Evolutionary conservation across 1,140 invertebrate genomes (phyloP).

Genomic region (Drosophila ercepeae): DNA sequence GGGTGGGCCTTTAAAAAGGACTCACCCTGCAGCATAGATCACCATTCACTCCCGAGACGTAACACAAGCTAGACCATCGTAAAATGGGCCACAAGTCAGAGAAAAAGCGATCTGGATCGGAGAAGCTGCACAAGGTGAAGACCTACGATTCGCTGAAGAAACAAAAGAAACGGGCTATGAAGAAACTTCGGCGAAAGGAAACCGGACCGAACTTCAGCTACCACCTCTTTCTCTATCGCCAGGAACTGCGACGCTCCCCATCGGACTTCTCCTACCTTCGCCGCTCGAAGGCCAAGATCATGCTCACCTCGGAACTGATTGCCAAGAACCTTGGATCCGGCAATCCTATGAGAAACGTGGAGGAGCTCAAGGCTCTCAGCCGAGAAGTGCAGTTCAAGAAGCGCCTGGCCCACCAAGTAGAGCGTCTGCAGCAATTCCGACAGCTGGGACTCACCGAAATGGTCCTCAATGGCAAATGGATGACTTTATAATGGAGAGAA

Average conservation of each 20-base stretch:
- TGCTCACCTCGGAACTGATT: conserved; percentile 53
- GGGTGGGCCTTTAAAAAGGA: conserved; percentile 50
- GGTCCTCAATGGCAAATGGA: conserved; percentile 60
- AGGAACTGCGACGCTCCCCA: conserved; percentile 48
- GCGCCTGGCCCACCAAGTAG: conserved; percentile 51
- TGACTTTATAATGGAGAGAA: conserved; percentile 24
- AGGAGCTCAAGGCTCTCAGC: conserved; percentile 65
- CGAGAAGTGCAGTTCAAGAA: conserved; percentile 73
- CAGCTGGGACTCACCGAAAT: conserved; percentile 61
- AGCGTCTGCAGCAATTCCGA: conserved; percentile 61
- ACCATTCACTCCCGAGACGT: conserved; percentile 16
- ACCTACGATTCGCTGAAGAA: conserved; percentile 34
- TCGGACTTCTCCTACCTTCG: conserved; percentile 61
- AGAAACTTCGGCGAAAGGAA: conserved; percentile 6
- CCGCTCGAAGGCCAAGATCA: conserved; percentile 56
- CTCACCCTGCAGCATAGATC: background rate
- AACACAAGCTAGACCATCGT: conserved; percentile 25
- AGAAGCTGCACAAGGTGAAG: conserved; percentile 31
- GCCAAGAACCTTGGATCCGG: conserved; percentile 44
- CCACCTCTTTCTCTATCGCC: conserved; percentile 62
- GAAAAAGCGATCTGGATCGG: conserved; percentile 26
- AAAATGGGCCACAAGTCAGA: conserved; percentile 40
- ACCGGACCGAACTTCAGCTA: conserved; percentile 41
- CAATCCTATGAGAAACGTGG: conserved; percentile 42
- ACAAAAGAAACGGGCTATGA: conserved; percentile 17